Percentiles rank a stretch among this genome's conserved stretches.
Conservation (phyloP, 2,888 invertebrate genomes). For the Cephus rjabovi region DNA sequence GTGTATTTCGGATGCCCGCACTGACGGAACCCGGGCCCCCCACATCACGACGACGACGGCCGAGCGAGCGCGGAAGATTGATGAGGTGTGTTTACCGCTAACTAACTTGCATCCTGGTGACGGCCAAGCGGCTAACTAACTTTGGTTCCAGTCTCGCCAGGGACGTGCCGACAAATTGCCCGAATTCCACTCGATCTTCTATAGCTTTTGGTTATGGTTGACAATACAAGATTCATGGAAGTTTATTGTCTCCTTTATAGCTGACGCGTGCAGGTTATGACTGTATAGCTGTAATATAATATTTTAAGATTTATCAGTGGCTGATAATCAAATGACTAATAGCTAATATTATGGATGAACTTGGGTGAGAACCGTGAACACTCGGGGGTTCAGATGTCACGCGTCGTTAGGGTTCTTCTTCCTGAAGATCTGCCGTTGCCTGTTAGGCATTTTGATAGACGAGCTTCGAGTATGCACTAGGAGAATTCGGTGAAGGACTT, state of each 20-base stretch:
- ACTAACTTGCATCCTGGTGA: conserved; percentile 32
- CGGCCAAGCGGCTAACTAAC: conserved; percentile 27
- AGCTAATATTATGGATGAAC: no score
- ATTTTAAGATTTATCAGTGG: no score
- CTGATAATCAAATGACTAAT: no score
- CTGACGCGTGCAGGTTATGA: no score
- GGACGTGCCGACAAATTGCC: conserved; percentile 39
- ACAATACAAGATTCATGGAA: no score
- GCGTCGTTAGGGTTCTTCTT: conserved; percentile 18
- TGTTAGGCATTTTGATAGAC: conserved; percentile 12
- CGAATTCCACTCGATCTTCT: conserved; percentile 28
- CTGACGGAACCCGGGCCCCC: conserved; percentile 30
- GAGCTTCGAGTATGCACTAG: conserved; percentile 4
- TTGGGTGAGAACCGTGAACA: not conserved
- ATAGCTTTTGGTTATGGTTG: no score
- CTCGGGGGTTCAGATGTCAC: conserved; percentile 18
- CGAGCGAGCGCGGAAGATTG: conserved; percentile 52
- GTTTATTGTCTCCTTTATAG: no score
- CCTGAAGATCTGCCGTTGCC: not conserved
- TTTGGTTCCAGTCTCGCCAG: conserved; percentile 16
- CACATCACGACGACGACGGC: conserved; percentile 48
- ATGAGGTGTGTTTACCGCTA: conserved; percentile 60
- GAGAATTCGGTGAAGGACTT: not conserved
- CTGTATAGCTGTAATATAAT: no score
- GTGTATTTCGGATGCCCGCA: conserved; percentile 52